Evolutionary conservation across 2,888 invertebrate genomes (phyloP).

Genomic region (Phaedon cochleariae): DNA sequence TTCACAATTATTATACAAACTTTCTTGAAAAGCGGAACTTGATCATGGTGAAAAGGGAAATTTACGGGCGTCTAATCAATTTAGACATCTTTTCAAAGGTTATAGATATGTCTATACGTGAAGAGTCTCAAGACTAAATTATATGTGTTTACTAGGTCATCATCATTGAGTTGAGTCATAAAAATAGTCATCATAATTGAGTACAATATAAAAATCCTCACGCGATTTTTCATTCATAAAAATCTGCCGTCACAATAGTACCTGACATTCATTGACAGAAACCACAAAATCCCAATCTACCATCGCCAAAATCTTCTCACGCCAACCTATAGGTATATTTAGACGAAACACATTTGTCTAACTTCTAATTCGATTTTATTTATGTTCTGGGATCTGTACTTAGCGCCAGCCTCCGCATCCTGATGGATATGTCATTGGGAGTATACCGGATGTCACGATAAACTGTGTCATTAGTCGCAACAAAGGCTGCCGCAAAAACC

Average conservation of each 20-base stretch:
- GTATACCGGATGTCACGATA: constrained; percentile 52
- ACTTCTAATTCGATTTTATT: constrained; percentile 9
- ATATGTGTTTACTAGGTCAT: too few species aligned
- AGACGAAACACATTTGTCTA: constrained; percentile 34
- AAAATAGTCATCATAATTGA: too few species aligned
- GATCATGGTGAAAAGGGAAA: too few species aligned
- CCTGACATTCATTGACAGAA: background rate
- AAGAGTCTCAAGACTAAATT: too few species aligned
- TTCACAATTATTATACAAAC: too few species aligned
- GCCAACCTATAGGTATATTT: constrained; percentile 23
- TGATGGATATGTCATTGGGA: constrained; percentile 52
- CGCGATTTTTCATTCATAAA: constrained; percentile 2
- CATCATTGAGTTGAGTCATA: too few species aligned
- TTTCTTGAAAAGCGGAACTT: too few species aligned
- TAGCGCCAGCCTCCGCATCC: constrained; percentile 38
- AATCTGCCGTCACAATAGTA: background rate
- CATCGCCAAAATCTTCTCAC: constrained; percentile 6
- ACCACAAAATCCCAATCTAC: background rate
- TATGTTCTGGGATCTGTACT: constrained; percentile 40
- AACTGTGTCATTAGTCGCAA: constrained; percentile 52
- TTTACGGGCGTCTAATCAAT: too few species aligned
- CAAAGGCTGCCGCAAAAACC: constrained; percentile 50
- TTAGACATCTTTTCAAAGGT: too few species aligned
- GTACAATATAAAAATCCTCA: too few species aligned
- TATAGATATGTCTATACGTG: too few species aligned